Conservation (phyloP, 2,113 vertebrate genomes). For the Peromyscus maniculatus region DNA sequence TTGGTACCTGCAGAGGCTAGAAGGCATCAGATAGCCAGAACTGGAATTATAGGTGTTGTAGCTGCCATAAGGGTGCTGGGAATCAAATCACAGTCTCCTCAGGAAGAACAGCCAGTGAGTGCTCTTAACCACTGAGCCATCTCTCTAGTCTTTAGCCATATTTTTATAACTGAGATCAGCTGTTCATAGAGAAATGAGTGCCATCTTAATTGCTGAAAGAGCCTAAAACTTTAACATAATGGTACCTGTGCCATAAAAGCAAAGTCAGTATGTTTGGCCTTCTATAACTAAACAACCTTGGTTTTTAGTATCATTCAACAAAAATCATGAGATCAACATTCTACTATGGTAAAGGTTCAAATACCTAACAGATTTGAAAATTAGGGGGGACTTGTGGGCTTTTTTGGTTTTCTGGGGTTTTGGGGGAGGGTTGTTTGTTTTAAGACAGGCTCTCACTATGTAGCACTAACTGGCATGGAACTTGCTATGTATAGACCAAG, state of each 20-base stretch:
- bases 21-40: not conserved
- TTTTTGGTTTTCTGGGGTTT: not conserved
- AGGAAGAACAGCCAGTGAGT: not conserved
- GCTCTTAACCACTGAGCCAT: not conserved
- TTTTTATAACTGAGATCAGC: not conserved
- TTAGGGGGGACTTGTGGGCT: no score
- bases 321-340: conserved; percentile 12
- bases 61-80: not conserved
- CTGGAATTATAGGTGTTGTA: not conserved
- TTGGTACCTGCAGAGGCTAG: not conserved
- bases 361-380: not conserved
- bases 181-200: not conserved
- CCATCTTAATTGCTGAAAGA: not conserved
- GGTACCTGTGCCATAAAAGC: not conserved
- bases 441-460: not conserved
- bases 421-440: not conserved
- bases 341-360: not conserved
- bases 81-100: not conserved
- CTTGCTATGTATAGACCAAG: not conserved
- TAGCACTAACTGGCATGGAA: not conserved
- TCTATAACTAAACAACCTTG: not conserved
- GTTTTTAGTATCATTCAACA: conserved; percentile 52
- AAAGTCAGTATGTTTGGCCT: conserved; percentile 30
- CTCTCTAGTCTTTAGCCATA: not conserved
- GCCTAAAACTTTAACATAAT: not conserved